phyloP scores from a whole-genome alignment of 2,888 invertebrate genomes.

The Stegophylla sp. region DNA sequence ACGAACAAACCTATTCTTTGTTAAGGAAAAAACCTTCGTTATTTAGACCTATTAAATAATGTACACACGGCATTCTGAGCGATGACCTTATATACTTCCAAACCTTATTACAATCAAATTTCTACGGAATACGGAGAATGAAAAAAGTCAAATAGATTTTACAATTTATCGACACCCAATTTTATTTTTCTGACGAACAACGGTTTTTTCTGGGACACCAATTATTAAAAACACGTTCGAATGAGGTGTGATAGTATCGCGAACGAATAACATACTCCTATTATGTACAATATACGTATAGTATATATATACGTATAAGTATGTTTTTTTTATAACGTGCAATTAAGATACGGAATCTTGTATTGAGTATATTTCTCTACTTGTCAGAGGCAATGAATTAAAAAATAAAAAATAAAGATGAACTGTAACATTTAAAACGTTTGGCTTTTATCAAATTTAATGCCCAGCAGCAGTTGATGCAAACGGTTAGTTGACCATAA shows the following conservation, averaged over 20 bases:
- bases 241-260: not conserved
- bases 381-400: conserved; percentile 16
- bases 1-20: conserved; percentile 35
- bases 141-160: conserved; percentile 30
- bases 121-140: not conserved
- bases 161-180: conserved; percentile 9
- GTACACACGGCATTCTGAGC: conserved; percentile 9
- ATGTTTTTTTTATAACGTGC: not conserved
- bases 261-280: not conserved
- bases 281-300: not conserved
- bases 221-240: conserved; percentile 42
- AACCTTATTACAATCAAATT: conserved; percentile 53
- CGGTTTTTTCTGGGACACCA: conserved; percentile 10
- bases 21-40: conserved; percentile 35
- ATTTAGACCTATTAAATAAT: conserved; percentile 31
- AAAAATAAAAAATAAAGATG: conserved; percentile 13
- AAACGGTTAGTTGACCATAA: conserved; percentile 57
- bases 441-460: conserved; percentile 37
- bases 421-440: conserved; percentile 36
- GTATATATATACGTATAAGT: not conserved
- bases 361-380: not conserved
- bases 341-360: conserved; percentile 33
- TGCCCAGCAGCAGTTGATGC: conserved; percentile 52
- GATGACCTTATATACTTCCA: conserved; percentile 15
- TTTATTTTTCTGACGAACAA: conserved; percentile 15